Base-by-base conservation (phyloP, 2,888 invertebrate species). In the Carabus problematicus region DNA sequence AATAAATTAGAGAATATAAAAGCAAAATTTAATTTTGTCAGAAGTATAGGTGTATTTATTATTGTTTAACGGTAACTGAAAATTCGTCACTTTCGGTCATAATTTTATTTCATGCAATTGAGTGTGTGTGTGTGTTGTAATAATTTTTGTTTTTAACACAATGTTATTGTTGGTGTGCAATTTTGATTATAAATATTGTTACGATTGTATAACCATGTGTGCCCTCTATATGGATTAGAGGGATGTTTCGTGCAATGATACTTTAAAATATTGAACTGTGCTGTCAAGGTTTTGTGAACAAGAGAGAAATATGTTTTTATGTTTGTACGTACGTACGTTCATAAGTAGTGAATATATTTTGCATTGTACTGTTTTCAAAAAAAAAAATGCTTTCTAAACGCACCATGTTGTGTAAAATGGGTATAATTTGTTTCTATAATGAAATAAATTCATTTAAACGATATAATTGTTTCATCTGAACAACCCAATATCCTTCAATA, bases 121-220 rank as follows among this genome's bases (percentile, higher is more conserved):
- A 77, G 74, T 75, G 75, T n/a, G n/a, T n/a, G n/a, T n/a, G n/a
- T n/a, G n/a, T n/a, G n/a, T n/a, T n/a, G n/a, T 72, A 73, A 70
- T 72, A 72, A 72, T 73, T n/a, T n/a, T 72, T 72, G 64, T 73
- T 73, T 74, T 73, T 74, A 73, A 75, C 73, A 76, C 75, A 76
- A 74, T 74, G 71, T 75, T 69, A 69, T 69, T 69, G 60, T 73
- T 74, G 76, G 74, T 77, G 75, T 76, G 75, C 74, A 76, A 75
- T 75, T 70, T 11, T 56, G 9, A 56, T 61, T 40, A 41, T 16
- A 59, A 18, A 42, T 61, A 45, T 47, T 61, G n/a, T 47, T 18
- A 47, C 56, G n/a, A n/a, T 55, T 54, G 11, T 54, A n/a, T n/a
- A 54, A n/a, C 14, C 45, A 43, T 64, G 14, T 60, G 45, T 64